These are phyloP conservation scores for Patella ulyssiponensis DNA, from an alignment of 2,888 invertebrate species.

Conservation along the genomic window DNA sequence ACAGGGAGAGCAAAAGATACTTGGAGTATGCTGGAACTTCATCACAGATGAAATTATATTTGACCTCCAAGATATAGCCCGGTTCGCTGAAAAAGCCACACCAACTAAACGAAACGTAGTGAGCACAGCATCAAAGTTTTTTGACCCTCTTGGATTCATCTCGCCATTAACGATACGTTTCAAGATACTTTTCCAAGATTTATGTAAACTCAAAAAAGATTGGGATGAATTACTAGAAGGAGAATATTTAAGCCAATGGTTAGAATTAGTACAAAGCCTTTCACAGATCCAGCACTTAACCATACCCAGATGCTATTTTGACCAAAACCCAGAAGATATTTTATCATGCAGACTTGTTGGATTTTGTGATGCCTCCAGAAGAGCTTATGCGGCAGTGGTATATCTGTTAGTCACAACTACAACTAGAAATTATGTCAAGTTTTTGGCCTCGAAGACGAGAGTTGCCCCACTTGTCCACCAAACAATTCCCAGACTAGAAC, in stretches of 20 bases:
- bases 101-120: background rate
- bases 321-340: background rate
- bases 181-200: slow-evolving; percentile 4
- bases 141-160: slow-evolving; percentile 6
- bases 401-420: background rate
- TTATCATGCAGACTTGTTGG: background rate
- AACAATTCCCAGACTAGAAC: background rate
- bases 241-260: background rate
- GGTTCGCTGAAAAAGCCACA: background rate
- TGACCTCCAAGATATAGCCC: background rate
- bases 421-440: background rate
- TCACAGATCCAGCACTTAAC: background rate
- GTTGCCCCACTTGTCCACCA: background rate
- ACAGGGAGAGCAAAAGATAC: background rate
- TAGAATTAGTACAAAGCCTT: background rate
- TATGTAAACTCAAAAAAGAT: background rate
- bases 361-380: background rate
- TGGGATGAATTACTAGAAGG: slow-evolving; percentile 3
- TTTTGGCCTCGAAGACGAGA: background rate
- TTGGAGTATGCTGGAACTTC: background rate
- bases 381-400: background rate
- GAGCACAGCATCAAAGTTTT: background rate
- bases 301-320: background rate
- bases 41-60: slow-evolving; percentile 3
- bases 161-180: background rate